phyloP scores from a whole-genome alignment of 2,113 vertebrate species.

The Leucopsar rothschildi region DNA sequence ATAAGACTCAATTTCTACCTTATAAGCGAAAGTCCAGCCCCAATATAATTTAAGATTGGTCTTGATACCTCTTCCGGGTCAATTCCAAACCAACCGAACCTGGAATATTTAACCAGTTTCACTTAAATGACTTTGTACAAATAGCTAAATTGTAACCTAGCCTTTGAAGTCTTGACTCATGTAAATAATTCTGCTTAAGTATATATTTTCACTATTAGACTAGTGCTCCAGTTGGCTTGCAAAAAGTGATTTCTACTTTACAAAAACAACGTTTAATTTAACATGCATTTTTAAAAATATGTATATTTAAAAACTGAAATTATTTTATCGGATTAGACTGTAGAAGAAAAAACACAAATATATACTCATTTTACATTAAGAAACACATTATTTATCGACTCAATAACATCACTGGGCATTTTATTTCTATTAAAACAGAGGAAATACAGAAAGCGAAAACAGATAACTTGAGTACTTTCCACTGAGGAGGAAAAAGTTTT shows the following conservation, averaged over 20 bases:
- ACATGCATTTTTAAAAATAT: neutral
- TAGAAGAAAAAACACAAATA: neutral
- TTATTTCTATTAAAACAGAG: neutral
- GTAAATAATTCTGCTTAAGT: neutral
- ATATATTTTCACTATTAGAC: neutral
- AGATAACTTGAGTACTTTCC: neutral
- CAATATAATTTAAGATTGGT: constrained; percentile 83
- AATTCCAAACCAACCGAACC: constrained; percentile 92
- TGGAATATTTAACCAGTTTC: constrained; percentile 50
- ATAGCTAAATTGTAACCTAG: neutral
- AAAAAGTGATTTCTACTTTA: neutral
- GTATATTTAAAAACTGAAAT: neutral
- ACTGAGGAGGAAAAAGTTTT: neutral
- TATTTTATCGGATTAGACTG: neutral
- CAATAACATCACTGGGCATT: neutral
- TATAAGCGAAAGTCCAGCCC: constrained; percentile 83
- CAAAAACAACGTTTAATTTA: neutral
- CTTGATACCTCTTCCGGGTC: constrained; percentile 79
- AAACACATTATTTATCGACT: neutral
- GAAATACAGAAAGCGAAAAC: neutral
- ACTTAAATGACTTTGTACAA: neutral
- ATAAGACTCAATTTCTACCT: constrained; percentile 71
- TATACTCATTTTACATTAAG: neutral
- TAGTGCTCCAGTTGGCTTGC: neutral
- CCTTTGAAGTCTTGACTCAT: neutral